These are phyloP conservation scores for Pelobates fuscus DNA, from an alignment of 2,113 vertebrate species.

Conservation along the genomic window DNA sequence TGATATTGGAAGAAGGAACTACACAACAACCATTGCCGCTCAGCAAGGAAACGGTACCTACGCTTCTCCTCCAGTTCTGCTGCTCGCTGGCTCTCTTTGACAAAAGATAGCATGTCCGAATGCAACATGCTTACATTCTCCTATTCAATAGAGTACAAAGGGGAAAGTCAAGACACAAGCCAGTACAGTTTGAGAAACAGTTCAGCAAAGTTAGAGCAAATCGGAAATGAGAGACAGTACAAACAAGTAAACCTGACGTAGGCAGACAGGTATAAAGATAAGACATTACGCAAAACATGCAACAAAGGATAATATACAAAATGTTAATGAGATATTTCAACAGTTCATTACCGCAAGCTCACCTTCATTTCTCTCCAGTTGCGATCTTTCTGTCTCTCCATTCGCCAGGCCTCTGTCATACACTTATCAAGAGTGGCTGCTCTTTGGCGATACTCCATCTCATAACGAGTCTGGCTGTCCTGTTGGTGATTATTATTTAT, in stretches of 20 bases:
- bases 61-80: conserved; percentile 89
- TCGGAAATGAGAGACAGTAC: too few species aligned
- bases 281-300: too few species aligned
- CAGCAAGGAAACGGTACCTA: conserved; percentile 90
- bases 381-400: conserved; percentile 74
- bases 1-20: conserved; percentile 72
- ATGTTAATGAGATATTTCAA: too few species aligned
- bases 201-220: too few species aligned
- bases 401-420: conserved; percentile 78
- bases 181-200: not conserved
- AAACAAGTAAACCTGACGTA: too few species aligned
- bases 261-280: too few species aligned
- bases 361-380: conserved; percentile 76
- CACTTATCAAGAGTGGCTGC: conserved; percentile 72
- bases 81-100: conserved; percentile 78
- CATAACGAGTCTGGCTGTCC: conserved; percentile 84
- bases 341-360: not conserved
- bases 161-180: not conserved
- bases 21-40: conserved; percentile 84
- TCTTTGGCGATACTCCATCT: conserved; percentile 80
- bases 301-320: too few species aligned
- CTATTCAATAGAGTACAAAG: conserved; percentile 51
- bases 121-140: conserved; percentile 73
- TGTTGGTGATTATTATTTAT: conserved; percentile 60
- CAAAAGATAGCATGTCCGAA: conserved; percentile 76